A percentile compares a stretch with the other conserved stretches of the same genome.
Conservation (phyloP, 2,113 vertebrate species). For the Phodopus roborovskii region DNA sequence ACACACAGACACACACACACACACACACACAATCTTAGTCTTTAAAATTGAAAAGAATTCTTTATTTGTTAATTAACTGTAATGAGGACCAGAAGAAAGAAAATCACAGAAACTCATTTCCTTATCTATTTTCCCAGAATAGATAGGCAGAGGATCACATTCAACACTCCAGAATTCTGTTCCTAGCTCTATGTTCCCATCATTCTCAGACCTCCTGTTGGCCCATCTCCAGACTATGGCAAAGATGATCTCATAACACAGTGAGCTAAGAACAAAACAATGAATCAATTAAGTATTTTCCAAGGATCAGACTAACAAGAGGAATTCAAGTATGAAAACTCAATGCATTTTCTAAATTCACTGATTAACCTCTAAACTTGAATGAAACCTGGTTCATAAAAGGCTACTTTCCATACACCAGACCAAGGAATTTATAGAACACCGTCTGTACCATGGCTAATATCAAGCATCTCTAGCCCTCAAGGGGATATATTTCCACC, state of each 20-base stretch:
- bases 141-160: neutral
- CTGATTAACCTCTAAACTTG: neutral
- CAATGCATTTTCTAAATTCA: slow-evolving; percentile 30
- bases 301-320: neutral
- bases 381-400: neutral
- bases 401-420: neutral
- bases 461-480: neutral
- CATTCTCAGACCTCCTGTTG: neutral
- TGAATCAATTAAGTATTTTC: neutral
- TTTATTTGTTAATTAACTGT: neutral
- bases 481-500: neutral
- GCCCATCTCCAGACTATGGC: neutral
- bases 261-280: neutral
- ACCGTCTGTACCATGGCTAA: neutral
- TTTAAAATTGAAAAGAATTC: neutral
- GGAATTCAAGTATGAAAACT: neutral
- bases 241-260: neutral
- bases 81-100: neutral
- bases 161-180: neutral
- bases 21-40: neutral
- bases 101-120: neutral
- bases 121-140: neutral
- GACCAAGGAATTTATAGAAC: neutral
- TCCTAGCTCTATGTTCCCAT: neutral
- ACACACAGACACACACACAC: neutral